A percentile compares a stretch with the other conserved stretches of the same genome.
Conservation (phyloP, 2,888 invertebrate species). For the Mesorhabditis spiculigera region DNA sequence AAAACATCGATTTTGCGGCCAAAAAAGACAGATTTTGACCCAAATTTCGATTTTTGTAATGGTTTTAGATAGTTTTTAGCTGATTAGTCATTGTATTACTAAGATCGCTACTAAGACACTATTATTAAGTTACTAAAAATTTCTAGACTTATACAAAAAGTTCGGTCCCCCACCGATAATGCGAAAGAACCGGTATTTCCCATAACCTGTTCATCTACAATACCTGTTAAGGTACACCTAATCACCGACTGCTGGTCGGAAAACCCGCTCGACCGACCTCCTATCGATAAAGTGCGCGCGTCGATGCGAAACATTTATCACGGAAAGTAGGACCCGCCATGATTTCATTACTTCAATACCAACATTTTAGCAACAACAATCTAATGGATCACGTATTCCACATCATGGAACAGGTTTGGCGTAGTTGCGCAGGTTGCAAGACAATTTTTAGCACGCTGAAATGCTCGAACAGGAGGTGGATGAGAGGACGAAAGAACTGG, state of each 20-base stretch:
- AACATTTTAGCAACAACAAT: slow-evolving; percentile 37
- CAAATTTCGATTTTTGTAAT: too few species aligned
- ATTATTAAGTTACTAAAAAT: too few species aligned
- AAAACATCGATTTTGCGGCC: too few species aligned
- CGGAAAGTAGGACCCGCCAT: slow-evolving; percentile 11
- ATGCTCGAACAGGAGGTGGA: slow-evolving; percentile 45
- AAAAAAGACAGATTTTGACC: too few species aligned
- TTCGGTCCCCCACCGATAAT: too few species aligned
- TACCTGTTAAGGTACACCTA: slow-evolving; percentile 21
- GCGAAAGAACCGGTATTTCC: too few species aligned
- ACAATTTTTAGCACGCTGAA: slow-evolving; percentile 24
- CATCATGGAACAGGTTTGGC: slow-evolving; percentile 43
- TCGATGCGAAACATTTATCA: slow-evolving; percentile 33
- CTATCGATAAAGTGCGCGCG: slow-evolving; percentile 25
- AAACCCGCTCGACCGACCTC: slow-evolving; percentile 28
- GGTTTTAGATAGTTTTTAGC: too few species aligned
- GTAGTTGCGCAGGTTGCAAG: slow-evolving; percentile 9
- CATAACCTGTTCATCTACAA: background rate
- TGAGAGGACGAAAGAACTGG: slow-evolving; percentile 46
- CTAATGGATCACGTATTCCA: slow-evolving; percentile 56
- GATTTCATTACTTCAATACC: background rate
- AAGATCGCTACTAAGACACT: too few species aligned
- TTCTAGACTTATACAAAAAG: too few species aligned
- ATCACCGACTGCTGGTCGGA: slow-evolving; percentile 40
- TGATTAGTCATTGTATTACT: too few species aligned